phyloP scores from a whole-genome alignment of 2,888 invertebrate genomes.

The Aproaerema taeniolella region DNA sequence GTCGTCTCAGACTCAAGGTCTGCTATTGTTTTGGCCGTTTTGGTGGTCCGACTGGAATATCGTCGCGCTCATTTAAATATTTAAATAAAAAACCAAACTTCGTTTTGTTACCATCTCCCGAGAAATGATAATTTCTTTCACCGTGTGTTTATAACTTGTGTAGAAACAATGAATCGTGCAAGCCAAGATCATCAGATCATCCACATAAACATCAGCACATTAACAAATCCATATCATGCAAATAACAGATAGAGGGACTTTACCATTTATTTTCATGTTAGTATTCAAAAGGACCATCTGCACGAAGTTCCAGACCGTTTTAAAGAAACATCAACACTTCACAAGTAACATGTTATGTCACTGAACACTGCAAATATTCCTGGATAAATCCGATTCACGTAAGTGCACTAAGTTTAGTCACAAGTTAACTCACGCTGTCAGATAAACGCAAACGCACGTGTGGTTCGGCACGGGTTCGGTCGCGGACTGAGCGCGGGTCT shows the following conservation, averaged over 20 bases:
- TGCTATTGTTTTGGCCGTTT: slow-evolving; percentile 67
- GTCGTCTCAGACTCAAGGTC: slow-evolving; percentile 63
- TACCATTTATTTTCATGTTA: slow-evolving; percentile 76
- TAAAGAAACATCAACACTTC: slow-evolving; percentile 38
- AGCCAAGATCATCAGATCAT: slow-evolving; percentile 68
- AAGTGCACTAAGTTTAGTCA: slow-evolving; percentile 55
- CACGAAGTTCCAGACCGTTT: slow-evolving; percentile 46
- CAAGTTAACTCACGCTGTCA: slow-evolving; percentile 34
- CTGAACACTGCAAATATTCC: slow-evolving; percentile 52
- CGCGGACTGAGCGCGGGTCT: slow-evolving; percentile 23
- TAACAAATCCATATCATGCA: slow-evolving; percentile 46
- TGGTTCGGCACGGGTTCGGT: slow-evolving; percentile 20
- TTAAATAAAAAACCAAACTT: slow-evolving; percentile 37
- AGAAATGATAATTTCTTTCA: slow-evolving; percentile 34
- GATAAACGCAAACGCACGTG: slow-evolving; percentile 29
- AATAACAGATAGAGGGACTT: slow-evolving; percentile 40
- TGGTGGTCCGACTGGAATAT: slow-evolving; percentile 62
- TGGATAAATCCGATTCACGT: slow-evolving; percentile 49
- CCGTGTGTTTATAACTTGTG: slow-evolving; percentile 30
- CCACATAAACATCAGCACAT: slow-evolving; percentile 47
- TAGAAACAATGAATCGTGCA: slow-evolving; percentile 68
- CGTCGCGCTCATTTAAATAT: slow-evolving; percentile 55
- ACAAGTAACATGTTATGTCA: slow-evolving; percentile 50
- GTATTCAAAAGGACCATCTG: slow-evolving; percentile 74
- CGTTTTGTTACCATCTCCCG: too few relatives aligned